These are phyloP conservation scores for Melipona beecheii DNA, from an alignment of 2,888 invertebrate genomes.

Conservation along the genomic window DNA sequence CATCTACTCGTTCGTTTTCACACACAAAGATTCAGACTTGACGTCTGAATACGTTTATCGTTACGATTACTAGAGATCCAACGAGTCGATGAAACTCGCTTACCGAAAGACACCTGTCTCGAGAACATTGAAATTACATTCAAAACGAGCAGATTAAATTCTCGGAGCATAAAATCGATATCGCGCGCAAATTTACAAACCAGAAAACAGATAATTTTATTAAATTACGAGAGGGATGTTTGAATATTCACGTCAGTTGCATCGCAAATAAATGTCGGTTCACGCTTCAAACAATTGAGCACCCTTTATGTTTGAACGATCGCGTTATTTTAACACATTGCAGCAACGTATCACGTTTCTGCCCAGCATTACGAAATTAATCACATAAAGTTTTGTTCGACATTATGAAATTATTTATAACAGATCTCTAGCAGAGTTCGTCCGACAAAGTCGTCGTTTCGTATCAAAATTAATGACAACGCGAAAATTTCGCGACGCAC, in stretches of 20 bases:
- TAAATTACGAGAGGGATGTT: not conserved
- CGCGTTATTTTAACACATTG: constrained; percentile 45
- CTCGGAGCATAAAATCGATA: not conserved
- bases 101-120: too few relatives aligned
- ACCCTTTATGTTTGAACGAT: constrained; percentile 28
- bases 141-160: not conserved
- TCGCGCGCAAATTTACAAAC: not conserved
- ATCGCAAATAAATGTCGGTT: not conserved
- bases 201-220: not conserved
- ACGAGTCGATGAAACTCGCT: too few relatives aligned
- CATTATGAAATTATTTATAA: constrained; percentile 57
- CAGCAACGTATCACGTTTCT: constrained; percentile 66
- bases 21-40: too few relatives aligned
- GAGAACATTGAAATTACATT: not conserved
- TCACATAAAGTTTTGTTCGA: constrained; percentile 40
- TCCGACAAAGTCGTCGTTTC: constrained; percentile 33
- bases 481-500: constrained; percentile 6
- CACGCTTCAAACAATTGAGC: constrained; percentile 6
- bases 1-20: too few relatives aligned
- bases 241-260: not conserved
- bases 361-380: constrained; percentile 64
- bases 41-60: too few relatives aligned
- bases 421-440: constrained; percentile 25
- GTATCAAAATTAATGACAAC: constrained; percentile 51
- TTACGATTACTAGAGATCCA: not conserved